Evolutionary conservation across 2,888 invertebrate species (phyloP).

Genomic region (Patella depressa): DNA sequence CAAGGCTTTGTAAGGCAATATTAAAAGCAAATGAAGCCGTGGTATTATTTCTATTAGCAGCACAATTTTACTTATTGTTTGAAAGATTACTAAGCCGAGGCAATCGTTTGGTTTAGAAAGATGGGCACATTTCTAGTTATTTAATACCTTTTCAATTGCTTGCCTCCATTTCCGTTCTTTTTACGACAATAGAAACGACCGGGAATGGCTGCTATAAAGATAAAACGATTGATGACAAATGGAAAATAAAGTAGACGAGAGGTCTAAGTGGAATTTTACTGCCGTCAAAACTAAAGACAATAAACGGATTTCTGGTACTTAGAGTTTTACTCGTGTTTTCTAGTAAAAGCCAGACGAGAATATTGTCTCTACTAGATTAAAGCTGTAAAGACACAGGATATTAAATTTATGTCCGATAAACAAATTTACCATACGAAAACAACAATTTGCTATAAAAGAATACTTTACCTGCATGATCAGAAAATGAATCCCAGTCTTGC

Average conservation of each 20-base stretch:
- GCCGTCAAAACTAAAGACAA: background rate
- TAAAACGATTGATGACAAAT: background rate
- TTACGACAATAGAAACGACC: background rate
- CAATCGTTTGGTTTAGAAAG: conserved; percentile 2
- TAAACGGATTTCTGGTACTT: conserved; percentile 10
- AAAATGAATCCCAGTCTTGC: no score
- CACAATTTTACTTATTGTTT: conserved; percentile 11
- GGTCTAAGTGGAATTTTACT: conserved; percentile 11
- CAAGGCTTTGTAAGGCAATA: conserved; percentile 4
- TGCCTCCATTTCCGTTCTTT: conserved; percentile 9
- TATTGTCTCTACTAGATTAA: no score
- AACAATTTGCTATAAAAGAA: no score
- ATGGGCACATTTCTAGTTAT: conserved; percentile 7
- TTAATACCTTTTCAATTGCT: conserved; percentile 11
- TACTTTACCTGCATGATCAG: no score
- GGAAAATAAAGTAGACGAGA: conserved; percentile 10
- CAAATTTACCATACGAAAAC: no score
- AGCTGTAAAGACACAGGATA: no score
- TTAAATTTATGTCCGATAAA: no score
- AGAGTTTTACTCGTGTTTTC: background rate
- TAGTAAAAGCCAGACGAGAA: no score
- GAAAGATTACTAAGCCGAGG: background rate
- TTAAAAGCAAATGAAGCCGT: conserved; percentile 3
- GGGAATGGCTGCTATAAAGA: conserved; percentile 1
- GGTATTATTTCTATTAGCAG: conserved; percentile 10